Evolutionary conservation across 1,140 invertebrate genomes (phyloP).

Genomic region (Drosophila nigrodunni): DNA sequence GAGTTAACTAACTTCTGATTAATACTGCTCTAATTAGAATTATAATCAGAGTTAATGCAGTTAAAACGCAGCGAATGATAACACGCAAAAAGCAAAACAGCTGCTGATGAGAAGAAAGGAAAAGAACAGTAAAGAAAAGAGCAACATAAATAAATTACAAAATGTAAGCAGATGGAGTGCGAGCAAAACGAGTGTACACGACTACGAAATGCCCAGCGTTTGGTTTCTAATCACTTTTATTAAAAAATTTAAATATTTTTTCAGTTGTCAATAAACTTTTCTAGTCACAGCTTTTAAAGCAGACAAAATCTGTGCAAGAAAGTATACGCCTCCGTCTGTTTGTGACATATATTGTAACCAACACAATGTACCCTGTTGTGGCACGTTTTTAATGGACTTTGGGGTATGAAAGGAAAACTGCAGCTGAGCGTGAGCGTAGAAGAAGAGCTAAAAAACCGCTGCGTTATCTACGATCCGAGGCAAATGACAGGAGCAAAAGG

Average conservation of each 20-base stretch:
- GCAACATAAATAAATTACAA: constrained; percentile 11
- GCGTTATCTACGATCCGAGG: constrained; percentile 30
- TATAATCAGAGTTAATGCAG: neutral
- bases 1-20: neutral
- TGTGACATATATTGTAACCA: too few species aligned
- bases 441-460: neutral
- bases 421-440: neutral
- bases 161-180: too few species aligned
- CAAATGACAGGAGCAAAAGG: constrained; percentile 19
- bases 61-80: neutral
- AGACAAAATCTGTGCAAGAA: too few species aligned
- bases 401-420: neutral
- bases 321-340: too few species aligned
- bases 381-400: too few species aligned
- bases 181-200: too few species aligned
- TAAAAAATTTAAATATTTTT: too few species aligned
- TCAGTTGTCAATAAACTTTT: too few species aligned
- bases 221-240: too few species aligned
- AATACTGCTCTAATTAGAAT: constrained; percentile 7
- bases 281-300: too few species aligned
- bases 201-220: too few species aligned
- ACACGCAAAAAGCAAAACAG: neutral
- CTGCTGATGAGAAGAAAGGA: neutral
- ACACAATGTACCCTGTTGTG: too few species aligned
- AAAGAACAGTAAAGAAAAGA: neutral